Percentiles rank a stretch among this genome's conserved stretches.
Evolutionary conservation across 2,797 vertebrate species (phyloP).

Genomic region (Iguana delicatissima): DNA sequence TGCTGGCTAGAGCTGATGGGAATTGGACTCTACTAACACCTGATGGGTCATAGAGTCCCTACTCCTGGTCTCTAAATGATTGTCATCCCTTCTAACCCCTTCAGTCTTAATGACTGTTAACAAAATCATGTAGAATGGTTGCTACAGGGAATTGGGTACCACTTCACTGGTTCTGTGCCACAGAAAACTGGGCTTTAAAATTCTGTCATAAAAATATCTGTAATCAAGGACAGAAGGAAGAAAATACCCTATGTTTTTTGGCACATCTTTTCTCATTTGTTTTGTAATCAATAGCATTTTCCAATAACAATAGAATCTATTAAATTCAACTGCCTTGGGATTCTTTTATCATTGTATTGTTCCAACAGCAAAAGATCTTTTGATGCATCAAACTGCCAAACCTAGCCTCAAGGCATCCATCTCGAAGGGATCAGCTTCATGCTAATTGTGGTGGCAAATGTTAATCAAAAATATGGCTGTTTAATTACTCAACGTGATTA

Average conservation of each 20-base stretch:
- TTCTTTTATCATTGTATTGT: slow-evolving; percentile 47
- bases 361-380: slow-evolving; percentile 60
- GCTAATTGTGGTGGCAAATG: slow-evolving; percentile 67
- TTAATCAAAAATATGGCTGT: slow-evolving; percentile 71
- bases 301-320: slow-evolving; percentile 46
- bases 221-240: slow-evolving; percentile 11
- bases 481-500: slow-evolving; percentile 74
- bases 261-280: not conserved
- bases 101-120: not conserved
- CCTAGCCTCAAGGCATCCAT: slow-evolving; percentile 60
- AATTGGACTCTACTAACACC: not conserved
- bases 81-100: not conserved
- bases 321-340: slow-evolving; percentile 57
- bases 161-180: not conserved
- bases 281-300: slow-evolving; percentile 45
- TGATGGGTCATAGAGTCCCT: too few relatives aligned
- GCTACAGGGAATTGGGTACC: not conserved
- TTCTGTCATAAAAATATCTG: slow-evolving; percentile 3
- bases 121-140: not conserved
- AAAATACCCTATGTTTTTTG: slow-evolving; percentile 38
- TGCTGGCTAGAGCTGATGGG: not conserved
- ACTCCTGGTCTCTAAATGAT: too few relatives aligned
- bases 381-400: slow-evolving; percentile 56
- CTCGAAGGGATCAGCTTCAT: slow-evolving; percentile 46
- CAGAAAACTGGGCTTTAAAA: not conserved